Percentiles rank a stretch among this genome's conserved stretches.
These are phyloP conservation scores for Plutomurus gul DNA, from an alignment of 1,140 invertebrate genomes.

Conservation along the genomic window DNA sequence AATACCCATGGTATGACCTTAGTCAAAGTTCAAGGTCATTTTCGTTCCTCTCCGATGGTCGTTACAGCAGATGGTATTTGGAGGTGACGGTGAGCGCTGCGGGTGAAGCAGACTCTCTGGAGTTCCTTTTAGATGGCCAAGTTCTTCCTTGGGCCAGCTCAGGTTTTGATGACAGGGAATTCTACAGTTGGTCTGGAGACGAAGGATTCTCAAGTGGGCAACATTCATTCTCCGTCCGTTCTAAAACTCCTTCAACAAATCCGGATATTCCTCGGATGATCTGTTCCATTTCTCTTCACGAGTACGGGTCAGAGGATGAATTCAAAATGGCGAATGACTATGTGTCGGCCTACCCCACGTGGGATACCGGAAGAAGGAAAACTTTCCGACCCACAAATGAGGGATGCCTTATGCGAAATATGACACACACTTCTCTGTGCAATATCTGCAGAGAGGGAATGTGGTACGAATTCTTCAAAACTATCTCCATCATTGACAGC, in stretches of 20 bases:
- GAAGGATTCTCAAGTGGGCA: constrained; percentile 30
- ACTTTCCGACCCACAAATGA: constrained; percentile 43
- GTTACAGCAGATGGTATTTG: no score
- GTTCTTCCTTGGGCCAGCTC: constrained; percentile 26
- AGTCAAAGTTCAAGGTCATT: background rate
- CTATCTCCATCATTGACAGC: constrained; percentile 45
- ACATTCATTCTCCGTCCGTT: constrained; percentile 34
- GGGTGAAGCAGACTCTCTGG: constrained; percentile 32
- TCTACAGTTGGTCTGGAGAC: constrained; percentile 37
- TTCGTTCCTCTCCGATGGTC: constrained; percentile 32
- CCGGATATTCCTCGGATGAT: constrained; percentile 31
- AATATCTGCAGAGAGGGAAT: no score
- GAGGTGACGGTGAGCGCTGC: constrained; percentile 33
- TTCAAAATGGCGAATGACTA: constrained; percentile 23
- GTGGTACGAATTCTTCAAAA: constrained; percentile 45
- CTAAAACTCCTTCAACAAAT: constrained; percentile 35
- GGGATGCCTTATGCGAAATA: constrained; percentile 48
- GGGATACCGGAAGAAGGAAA: constrained; percentile 18
- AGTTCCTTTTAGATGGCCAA: constrained; percentile 34
- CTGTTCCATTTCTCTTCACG: constrained; percentile 7
- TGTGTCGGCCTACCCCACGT: constrained; percentile 46
- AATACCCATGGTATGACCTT: constrained; percentile 37
- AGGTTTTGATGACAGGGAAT: constrained; percentile 40
- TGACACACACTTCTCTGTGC: constrained; percentile 37
- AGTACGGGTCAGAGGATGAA: constrained; percentile 39